These are phyloP conservation scores for Montipora foliosa DNA, from an alignment of 64 coral and sea anemone species.

Conservation along the genomic window DNA sequence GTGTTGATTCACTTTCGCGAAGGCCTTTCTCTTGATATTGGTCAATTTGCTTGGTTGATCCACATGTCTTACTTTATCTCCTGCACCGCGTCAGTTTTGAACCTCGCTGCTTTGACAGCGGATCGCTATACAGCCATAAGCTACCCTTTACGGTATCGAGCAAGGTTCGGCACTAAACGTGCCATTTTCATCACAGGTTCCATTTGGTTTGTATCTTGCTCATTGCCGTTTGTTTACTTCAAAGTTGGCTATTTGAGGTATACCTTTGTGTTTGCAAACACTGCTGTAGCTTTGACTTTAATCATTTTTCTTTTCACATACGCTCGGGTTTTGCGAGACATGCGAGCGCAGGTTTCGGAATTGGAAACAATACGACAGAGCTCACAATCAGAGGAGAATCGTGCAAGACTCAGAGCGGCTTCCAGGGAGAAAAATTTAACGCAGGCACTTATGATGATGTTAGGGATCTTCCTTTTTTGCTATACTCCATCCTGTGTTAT, in stretches of 20 bases:
- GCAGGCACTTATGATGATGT: slow-evolving; percentile 66
- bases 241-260: slow-evolving; percentile 68
- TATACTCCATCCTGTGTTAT: slow-evolving; percentile 71
- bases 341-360: slow-evolving; percentile 61
- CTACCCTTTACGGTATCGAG: slow-evolving; percentile 52
- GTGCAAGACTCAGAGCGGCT: not conserved
- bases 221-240: slow-evolving; percentile 62
- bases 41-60: not conserved
- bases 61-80: slow-evolving; percentile 61
- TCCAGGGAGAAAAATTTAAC: slow-evolving; percentile 70
- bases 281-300: slow-evolving; percentile 56
- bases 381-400: slow-evolving; percentile 28
- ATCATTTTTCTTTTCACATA: slow-evolving; percentile 65
- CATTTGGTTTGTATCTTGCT: slow-evolving; percentile 60
- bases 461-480: slow-evolving; percentile 53
- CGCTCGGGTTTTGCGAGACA: slow-evolving; percentile 48
- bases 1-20: slow-evolving; percentile 46
- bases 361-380: slow-evolving; percentile 36
- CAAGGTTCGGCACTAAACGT: not conserved
- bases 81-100: slow-evolving; percentile 53
- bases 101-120: slow-evolving; percentile 39
- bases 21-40: not conserved
- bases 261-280: slow-evolving; percentile 79
- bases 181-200: not conserved
- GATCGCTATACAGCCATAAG: slow-evolving; percentile 43